phyloP scores from a whole-genome alignment of 2,113 vertebrate genomes.

The Helogale parvula region DNA sequence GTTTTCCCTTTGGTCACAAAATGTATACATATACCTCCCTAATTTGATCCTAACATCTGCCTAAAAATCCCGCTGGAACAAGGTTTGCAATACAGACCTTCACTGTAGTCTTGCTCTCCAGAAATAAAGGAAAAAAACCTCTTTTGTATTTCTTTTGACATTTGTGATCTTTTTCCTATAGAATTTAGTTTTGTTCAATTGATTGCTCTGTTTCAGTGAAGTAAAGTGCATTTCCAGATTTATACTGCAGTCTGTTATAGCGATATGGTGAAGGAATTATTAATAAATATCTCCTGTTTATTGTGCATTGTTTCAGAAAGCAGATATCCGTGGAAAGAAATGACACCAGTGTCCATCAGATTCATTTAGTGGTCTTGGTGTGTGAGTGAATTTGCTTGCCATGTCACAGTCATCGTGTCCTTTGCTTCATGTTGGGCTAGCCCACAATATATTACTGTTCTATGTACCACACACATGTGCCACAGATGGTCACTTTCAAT shows the following conservation, averaged over 20 bases:
- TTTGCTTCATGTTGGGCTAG: constrained; percentile 22
- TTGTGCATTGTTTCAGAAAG: background rate
- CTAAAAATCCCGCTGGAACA: constrained; percentile 1
- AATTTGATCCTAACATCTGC: background rate
- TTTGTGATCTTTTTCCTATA: constrained; percentile 65
- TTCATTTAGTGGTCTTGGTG: constrained; percentile 46
- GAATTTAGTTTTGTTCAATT: constrained; percentile 73
- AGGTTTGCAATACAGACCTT: constrained; percentile 41
- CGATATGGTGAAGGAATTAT: constrained; percentile 37
- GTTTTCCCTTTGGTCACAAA: background rate
- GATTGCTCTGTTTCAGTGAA: constrained; percentile 67
- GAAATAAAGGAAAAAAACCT: background rate
- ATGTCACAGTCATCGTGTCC: constrained; percentile 33
- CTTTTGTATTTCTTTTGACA: constrained; percentile 69
- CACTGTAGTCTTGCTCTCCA: constrained; percentile 24
- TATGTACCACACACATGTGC: constrained; percentile 66
- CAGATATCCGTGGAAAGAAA: background rate
- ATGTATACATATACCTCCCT: background rate
- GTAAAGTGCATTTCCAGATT: constrained; percentile 80
- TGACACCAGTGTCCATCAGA: background rate
- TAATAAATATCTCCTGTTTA: constrained; percentile 63
- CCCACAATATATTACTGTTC: constrained; percentile 71
- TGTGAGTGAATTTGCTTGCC: constrained; percentile 31
- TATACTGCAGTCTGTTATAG: constrained; percentile 44
- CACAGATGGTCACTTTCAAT: constrained; percentile 82